These are phyloP conservation scores for Trachelipus rathkii DNA, from an alignment of 1,140 invertebrate genomes.

Conservation along the genomic window DNA sequence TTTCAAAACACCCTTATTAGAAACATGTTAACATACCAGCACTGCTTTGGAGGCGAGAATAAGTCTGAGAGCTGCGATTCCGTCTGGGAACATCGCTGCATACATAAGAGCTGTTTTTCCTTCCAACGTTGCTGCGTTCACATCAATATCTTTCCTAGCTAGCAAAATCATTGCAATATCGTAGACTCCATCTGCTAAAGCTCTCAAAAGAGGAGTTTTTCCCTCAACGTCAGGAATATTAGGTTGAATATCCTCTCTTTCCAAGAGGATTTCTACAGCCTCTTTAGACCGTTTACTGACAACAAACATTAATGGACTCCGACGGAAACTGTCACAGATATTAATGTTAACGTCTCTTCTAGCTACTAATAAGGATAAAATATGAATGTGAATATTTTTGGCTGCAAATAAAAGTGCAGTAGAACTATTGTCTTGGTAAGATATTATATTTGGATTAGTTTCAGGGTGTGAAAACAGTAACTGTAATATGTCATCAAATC, in stretches of 20 bases:
- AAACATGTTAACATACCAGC: conserved; percentile 23
- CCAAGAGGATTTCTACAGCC: conserved; percentile 35
- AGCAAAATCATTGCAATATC: conserved; percentile 42
- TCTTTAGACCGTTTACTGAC: conserved; percentile 26
- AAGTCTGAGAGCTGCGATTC: conserved; percentile 38
- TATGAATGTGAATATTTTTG: conserved; percentile 20
- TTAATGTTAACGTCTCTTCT: conserved; percentile 38
- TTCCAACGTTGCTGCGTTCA: conserved; percentile 36
- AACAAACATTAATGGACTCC: conserved; percentile 31
- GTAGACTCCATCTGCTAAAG: conserved; percentile 35
- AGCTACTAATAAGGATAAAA: conserved; percentile 32
- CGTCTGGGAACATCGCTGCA: conserved; percentile 39
- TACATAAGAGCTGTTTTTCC: conserved; percentile 43
- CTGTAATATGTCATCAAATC: conserved; percentile 38
- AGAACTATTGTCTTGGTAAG: conserved; percentile 34
- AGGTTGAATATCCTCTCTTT: conserved; percentile 33
- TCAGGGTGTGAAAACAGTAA: conserved; percentile 43
- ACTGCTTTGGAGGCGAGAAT: conserved; percentile 37
- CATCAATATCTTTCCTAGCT: conserved; percentile 36
- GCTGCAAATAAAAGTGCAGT: conserved; percentile 39
- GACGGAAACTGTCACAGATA: conserved; percentile 32
- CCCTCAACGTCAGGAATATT: conserved; percentile 43
- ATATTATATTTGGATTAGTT: conserved; percentile 33
- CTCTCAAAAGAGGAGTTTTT: conserved; percentile 39
- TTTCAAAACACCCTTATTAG: too few relatives aligned